phyloP scores from a whole-genome alignment of 2,888 invertebrate genomes.

The Amorpha juglandis region DNA sequence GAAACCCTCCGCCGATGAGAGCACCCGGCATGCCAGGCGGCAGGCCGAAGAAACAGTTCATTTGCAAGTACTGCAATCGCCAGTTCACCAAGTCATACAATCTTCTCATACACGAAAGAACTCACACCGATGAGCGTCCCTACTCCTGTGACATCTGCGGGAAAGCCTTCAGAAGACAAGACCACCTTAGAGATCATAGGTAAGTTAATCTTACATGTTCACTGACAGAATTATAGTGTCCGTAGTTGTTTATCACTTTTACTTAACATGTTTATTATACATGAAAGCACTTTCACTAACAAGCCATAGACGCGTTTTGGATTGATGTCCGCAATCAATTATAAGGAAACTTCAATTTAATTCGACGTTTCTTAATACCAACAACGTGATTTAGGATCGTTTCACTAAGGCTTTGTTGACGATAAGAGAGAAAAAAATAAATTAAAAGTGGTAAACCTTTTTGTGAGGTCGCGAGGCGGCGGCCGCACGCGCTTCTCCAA shows the following conservation, averaged over 20 bases:
- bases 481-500: constrained; percentile 77
- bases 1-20: constrained; percentile 82
- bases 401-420: constrained; percentile 73
- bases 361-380: constrained; percentile 69
- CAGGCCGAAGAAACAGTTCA: constrained; percentile 93
- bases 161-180: constrained; percentile 97
- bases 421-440: constrained; percentile 74
- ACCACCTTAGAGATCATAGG: constrained; percentile 96
- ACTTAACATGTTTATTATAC: constrained; percentile 27
- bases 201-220: constrained; percentile 59
- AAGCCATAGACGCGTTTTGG: constrained; percentile 32
- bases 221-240: constrained; percentile 27
- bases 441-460: constrained; percentile 79
- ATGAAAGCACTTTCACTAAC: constrained; percentile 50
- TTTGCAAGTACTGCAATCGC: constrained; percentile 98
- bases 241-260: constrained; percentile 27
- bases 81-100: constrained; percentile 99
- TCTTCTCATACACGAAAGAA: constrained; percentile 97
- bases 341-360: constrained; percentile 53
- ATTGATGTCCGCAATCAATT: constrained; percentile 41
- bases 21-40: constrained; percentile 83
- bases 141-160: constrained; percentile 98
- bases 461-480: constrained; percentile 80
- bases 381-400: constrained; percentile 74
- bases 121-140: constrained; percentile 98